A percentile compares a stretch with the other conserved stretches of the same genome.
These are phyloP conservation scores for Gymnoscopelus braueri DNA, from an alignment of 2,797 vertebrate species.

Conservation along the genomic window DNA sequence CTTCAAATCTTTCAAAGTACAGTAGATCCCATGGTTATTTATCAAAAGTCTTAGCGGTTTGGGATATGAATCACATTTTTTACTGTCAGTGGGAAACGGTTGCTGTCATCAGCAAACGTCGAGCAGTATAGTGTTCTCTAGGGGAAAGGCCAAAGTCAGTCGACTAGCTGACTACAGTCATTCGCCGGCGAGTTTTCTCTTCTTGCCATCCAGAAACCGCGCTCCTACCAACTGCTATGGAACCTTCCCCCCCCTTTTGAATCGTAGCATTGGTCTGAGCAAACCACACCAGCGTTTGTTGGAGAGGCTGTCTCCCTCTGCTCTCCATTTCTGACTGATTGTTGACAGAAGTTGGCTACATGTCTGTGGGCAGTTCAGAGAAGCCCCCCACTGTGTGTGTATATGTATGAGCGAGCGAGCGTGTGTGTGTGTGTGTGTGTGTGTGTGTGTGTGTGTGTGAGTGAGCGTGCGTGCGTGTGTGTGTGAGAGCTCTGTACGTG, in stretches of 20 bases:
- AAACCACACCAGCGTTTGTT: slow-evolving; percentile 28
- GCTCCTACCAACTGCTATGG: slow-evolving; percentile 46
- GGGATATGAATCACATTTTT: no score
- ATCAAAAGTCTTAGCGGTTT: no score
- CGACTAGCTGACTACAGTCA: no score
- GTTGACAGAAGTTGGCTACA: slow-evolving; percentile 62
- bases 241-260: slow-evolving; percentile 14
- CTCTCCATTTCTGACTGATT: slow-evolving; percentile 50
- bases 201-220: slow-evolving; percentile 42
- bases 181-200: no score
- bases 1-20: no score
- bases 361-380: slow-evolving; percentile 44
- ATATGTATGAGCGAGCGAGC: slow-evolving; percentile 12
- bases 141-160: no score
- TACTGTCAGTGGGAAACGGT: no score
- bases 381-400: slow-evolving; percentile 16
- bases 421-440: slow-evolving; percentile 13
- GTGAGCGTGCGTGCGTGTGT: background rate
- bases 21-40: no score
- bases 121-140: no score
- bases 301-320: slow-evolving; percentile 38
- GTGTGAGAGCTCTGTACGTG: slow-evolving; percentile 11
- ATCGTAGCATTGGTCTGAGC: slow-evolving; percentile 19
- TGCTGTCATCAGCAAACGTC: no score
- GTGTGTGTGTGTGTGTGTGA: slow-evolving; percentile 2